A percentile compares a stretch with the other conserved stretches of the same genome.
Conservation (phyloP, 2,113 vertebrate genomes). For the pig (Sus scrofa) region DNA sequence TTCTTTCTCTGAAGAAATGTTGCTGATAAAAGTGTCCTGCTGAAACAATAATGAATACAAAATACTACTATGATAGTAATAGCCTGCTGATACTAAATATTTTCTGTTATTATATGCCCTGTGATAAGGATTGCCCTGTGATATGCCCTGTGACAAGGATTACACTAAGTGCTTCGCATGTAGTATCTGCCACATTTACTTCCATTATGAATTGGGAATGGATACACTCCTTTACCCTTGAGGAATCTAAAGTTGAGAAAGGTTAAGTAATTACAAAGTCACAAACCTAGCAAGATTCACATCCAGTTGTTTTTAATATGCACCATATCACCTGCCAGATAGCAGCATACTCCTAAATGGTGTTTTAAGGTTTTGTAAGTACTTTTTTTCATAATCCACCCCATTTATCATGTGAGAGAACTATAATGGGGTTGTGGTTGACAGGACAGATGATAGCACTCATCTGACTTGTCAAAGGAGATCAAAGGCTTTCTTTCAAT, state of each 20-base stretch:
- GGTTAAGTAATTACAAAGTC: background rate
- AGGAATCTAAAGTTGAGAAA: background rate
- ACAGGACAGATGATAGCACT: background rate
- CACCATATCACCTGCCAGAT: background rate
- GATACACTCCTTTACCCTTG: background rate
- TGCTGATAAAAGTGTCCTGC: background rate
- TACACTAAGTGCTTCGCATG: background rate
- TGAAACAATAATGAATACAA: background rate
- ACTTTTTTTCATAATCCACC: background rate
- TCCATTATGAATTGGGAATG: background rate
- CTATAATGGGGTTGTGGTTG: background rate
- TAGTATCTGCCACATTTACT: background rate
- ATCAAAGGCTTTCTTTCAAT: background rate
- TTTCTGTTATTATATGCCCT: background rate
- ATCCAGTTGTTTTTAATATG: background rate
- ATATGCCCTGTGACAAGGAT: background rate
- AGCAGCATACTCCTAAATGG: background rate
- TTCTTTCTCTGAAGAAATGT: background rate
- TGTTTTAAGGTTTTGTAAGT: background rate
- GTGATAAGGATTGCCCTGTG: background rate
- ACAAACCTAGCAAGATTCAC: background rate
- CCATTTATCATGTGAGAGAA: constrained; percentile 2
- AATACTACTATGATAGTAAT: background rate
- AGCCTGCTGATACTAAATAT: background rate
- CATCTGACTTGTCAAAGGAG: background rate